A percentile compares a stretch with the other conserved stretches of the same genome.
These are phyloP conservation scores for Heliothis peltigera DNA, from an alignment of 2,888 invertebrate genomes.

Conservation along the genomic window DNA sequence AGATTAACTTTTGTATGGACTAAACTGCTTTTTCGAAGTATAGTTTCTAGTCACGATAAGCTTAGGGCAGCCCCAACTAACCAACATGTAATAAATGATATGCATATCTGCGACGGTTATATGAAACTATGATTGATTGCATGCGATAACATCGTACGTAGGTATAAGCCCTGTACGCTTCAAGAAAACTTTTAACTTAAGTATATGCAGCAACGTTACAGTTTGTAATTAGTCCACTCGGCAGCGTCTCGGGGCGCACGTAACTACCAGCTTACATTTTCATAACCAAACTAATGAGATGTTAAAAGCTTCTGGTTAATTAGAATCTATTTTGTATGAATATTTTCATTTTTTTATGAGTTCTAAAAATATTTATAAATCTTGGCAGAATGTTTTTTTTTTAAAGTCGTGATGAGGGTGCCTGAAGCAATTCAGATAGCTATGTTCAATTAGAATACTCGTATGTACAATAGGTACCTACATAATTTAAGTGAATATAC, in stretches of 20 bases:
- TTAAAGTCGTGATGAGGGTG: too few relatives aligned
- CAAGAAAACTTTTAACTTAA: background rate
- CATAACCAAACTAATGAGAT: background rate
- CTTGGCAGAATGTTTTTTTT: too few relatives aligned
- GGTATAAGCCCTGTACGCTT: background rate
- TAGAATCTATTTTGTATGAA: background rate
- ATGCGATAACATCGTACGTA: background rate
- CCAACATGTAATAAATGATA: too few relatives aligned
- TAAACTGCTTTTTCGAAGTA: background rate
- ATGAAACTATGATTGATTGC: background rate
- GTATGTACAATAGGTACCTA: too few relatives aligned
- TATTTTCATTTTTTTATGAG: background rate
- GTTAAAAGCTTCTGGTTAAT: background rate
- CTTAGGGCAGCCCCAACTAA: background rate
- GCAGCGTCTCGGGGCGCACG: background rate
- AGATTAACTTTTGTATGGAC: slow-evolving; percentile 55
- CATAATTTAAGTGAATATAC: too few relatives aligned
- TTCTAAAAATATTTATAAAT: background rate
- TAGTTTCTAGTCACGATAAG: background rate
- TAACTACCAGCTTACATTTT: background rate
- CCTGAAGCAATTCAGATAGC: too few relatives aligned
- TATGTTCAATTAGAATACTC: too few relatives aligned
- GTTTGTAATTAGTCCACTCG: background rate
- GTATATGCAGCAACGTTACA: background rate
- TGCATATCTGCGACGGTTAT: background rate